These are phyloP conservation scores for Indri indri DNA, from an alignment of 2,113 vertebrate genomes.

Conservation along the genomic window DNA sequence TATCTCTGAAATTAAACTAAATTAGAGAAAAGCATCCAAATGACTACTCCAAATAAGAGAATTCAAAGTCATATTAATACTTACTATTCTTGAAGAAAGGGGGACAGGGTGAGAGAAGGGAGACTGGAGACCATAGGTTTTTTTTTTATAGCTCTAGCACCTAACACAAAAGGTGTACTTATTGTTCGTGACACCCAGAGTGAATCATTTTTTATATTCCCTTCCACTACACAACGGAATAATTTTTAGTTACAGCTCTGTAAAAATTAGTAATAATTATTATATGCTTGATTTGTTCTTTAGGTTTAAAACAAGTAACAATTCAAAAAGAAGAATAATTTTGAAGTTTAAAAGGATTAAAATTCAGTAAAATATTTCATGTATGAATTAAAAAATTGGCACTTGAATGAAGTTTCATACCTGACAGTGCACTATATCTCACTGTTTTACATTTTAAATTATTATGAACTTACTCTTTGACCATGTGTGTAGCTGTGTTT, in stretches of 20 bases:
- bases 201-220: not conserved
- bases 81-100: not conserved
- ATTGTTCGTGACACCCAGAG: not conserved
- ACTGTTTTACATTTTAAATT: not conserved
- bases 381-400: not conserved
- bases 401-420: not conserved
- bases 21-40: not conserved
- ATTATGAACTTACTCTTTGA: not conserved
- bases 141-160: not conserved
- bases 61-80: not conserved
- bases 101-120: not conserved
- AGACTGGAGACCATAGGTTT: not conserved
- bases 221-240: not conserved
- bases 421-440: not conserved
- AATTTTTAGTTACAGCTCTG: not conserved
- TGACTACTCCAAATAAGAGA: not conserved
- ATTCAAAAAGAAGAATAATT: not conserved
- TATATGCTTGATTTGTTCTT: not conserved
- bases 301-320: not conserved
- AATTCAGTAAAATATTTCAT: not conserved
- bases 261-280: not conserved
- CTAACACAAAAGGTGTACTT: not conserved
- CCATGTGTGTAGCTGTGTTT: not conserved
- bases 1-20: conserved; percentile 9
- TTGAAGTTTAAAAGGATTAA: not conserved